Evolutionary conservation across 2,797 vertebrate genomes (phyloP).

Genomic region (Cryptoblepharus egeriae): DNA sequence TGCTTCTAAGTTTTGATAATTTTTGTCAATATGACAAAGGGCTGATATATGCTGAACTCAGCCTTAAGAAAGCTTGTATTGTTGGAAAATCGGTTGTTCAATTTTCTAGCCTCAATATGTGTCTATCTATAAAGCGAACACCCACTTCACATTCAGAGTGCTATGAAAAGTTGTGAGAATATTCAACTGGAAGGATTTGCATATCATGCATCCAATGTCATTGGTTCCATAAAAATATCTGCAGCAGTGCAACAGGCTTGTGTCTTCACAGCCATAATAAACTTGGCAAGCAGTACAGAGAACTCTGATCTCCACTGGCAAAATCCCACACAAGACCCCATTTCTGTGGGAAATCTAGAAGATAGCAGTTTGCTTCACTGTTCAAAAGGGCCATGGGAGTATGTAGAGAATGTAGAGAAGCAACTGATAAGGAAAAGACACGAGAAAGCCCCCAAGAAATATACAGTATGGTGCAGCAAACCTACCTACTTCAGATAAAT

Average conservation of each 20-base stretch:
- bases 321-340: not conserved
- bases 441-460: not conserved
- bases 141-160: not conserved
- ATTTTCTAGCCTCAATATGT: not conserved
- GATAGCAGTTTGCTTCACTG: not conserved
- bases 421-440: not conserved
- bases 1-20: conserved; percentile 17
- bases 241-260: not conserved
- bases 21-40: conserved; percentile 8
- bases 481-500: not conserved
- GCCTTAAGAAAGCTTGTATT: conserved; percentile 10
- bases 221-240: not conserved
- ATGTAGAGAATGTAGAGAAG: not conserved
- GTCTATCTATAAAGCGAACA: conserved; percentile 1
- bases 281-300: not conserved
- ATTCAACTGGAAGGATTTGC: not conserved
- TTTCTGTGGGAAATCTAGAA: not conserved
- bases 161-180: not conserved
- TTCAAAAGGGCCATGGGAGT: not conserved
- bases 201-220: not conserved
- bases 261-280: too few species aligned
- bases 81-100: conserved; percentile 9
- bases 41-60: not conserved
- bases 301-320: not conserved
- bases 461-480: not conserved